Evolutionary conservation across 2,113 vertebrate species (phyloP), one percentile per base, ranked within the genome.

Genomic region (Myotis yumanensis): DNA sequence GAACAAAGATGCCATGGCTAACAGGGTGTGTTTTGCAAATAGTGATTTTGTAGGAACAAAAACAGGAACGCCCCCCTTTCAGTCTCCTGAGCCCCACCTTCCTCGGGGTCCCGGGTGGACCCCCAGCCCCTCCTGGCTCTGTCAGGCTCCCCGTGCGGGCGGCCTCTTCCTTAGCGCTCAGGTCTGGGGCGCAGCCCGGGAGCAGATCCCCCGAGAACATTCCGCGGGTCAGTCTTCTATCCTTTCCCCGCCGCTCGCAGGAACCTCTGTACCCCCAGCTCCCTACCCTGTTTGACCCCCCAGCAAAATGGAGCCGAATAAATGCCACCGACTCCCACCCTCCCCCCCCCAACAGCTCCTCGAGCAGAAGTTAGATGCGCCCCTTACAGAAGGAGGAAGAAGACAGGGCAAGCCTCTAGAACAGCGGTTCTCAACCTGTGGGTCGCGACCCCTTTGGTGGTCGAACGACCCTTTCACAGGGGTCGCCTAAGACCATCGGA

Each of bases 41-140:
- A 35, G 43, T 1, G 35, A 32, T 94, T 80, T 46, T 64, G 1
- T 68, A 32, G 52, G 35, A 82, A 91, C 10, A 48, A 37, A 52
- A 25, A 8, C 15, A 18, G 9, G 15, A 5, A 11, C 2, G 4
- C 32, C 10, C 6, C 14, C 18, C 11, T 8, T 23, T 1, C 1
- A 0, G 2, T 18, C 11, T 0, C 20, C 35, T 0, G 7, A 11
- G 2, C 2, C 23, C 18, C 7, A 11, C 16, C 25, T 32, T 16
- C 46, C 7, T 28, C 0, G 4, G 5, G 20, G 25, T 0, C 7
- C 7, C 57, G 18, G 12, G 17, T 28, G 37, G 37, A 2, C 14
- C 64, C 10, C 4, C 12, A 6, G 3, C 32, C 1, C 7, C 12
- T 9, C 7, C 16, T 1, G 2, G 59, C 12, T 5, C 7, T 2